These are phyloP conservation scores for Drosophila kurseongensis DNA, from an alignment of 1,140 invertebrate genomes.

Conservation along the genomic window DNA sequence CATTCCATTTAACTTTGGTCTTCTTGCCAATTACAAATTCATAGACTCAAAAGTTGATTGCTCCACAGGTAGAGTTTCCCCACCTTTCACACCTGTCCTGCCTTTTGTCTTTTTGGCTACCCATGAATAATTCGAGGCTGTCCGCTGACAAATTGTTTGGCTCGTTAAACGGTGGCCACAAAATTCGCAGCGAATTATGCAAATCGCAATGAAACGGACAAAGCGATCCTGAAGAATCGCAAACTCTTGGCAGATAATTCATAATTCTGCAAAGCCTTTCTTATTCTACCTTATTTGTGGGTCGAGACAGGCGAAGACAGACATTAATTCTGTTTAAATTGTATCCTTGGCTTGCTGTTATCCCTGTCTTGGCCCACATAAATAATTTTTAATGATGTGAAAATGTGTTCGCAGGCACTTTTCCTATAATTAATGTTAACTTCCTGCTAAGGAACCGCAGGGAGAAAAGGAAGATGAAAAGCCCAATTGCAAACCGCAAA, in stretches of 20 bases:
- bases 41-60: conserved; percentile 54
- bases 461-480: conserved; percentile 1
- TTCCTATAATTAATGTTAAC: conserved; percentile 52
- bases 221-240: conserved; percentile 12
- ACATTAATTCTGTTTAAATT: conserved; percentile 49
- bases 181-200: conserved; percentile 50
- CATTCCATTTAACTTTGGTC: conserved; percentile 26
- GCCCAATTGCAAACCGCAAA: conserved; percentile 21
- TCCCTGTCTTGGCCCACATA: conserved; percentile 43
- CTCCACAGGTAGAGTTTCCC: conserved; percentile 12
- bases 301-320: conserved; percentile 4
- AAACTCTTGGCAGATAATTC: background rate
- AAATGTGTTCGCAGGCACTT: conserved; percentile 51
- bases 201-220: conserved; percentile 32
- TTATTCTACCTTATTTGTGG: background rate
- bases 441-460: conserved; percentile 12
- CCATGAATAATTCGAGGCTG: conserved; percentile 50
- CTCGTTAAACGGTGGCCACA: conserved; percentile 56
- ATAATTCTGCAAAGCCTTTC: conserved; percentile 8
- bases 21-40: conserved; percentile 47
- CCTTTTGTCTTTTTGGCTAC: background rate
- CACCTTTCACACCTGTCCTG: conserved; percentile 22
- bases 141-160: conserved; percentile 56
- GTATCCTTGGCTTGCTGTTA: conserved; percentile 45
- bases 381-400: conserved; percentile 69